Evolutionary conservation across 2,888 invertebrate species (phyloP), one percentile per base, ranked within the genome.

Genomic region (Clepsis dumicolana): DNA sequence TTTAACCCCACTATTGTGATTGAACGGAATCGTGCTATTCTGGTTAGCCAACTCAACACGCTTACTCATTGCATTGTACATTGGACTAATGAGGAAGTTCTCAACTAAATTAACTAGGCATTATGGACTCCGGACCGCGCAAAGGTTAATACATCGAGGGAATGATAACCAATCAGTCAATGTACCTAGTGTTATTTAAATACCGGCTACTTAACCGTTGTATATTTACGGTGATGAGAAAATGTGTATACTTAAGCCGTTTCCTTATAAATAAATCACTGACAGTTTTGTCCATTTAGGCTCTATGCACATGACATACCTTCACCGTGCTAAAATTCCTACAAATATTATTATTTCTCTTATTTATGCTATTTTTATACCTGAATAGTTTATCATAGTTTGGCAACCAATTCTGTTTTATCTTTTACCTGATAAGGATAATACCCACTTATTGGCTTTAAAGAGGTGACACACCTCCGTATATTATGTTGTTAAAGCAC

Each of bases 1-100:
- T 44, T 41, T 44, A 44, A 16, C 29, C 10, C 7, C 14, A 52
- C 59, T 24, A 27, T 52, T 57, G 48, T 50, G 54, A 32, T 48
- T 25, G 12, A 50, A 38, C 62, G 38, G 50, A 63, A 63, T 52
- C 44, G 48, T 7, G 5, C 7, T 35, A 50, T 63, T 12, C 35
- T 50, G 52, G 57, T 63, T 57, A 63, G 21, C 24, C 41, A 50
- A 57, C 50, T 63, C 52, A 24, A 48, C 57, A 63, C 57, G 41
- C 67, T 14, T 10, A 57, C 41, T 59, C 67, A 57, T 67, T 44
- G 57, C 4, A 44, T n/a, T n/a, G n/a, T 44, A 48, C 29, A 7
- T 29, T 29, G 29, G 29, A 44, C 52, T 68, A 68, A 68, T 68
- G 52, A 68, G 67, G 67, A 68, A 63, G 57, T 63, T 57, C 52